Conservation (phyloP, 2,888 invertebrate species). For the Drosophila neotestacea region DNA sequence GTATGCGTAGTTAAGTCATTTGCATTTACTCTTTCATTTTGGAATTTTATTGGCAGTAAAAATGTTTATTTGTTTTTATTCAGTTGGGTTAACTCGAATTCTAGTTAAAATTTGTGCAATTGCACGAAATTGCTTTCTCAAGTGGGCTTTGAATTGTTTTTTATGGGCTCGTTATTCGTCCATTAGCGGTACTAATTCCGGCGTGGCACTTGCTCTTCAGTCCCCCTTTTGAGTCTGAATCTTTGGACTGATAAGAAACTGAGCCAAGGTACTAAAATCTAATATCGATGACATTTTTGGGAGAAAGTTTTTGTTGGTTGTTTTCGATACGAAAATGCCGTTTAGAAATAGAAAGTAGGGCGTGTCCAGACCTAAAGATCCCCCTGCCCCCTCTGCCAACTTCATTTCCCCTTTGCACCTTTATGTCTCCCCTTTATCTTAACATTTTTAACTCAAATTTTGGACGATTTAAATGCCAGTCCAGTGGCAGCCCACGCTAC, state of each 20-base stretch:
- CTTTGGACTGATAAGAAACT: constrained; percentile 60
- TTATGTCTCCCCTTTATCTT: background rate
- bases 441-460: constrained; percentile 33
- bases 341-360: constrained; percentile 78
- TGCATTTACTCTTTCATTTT: constrained; percentile 50
- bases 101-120: constrained; percentile 64
- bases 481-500: constrained; percentile 54
- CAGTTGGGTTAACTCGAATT: constrained; percentile 18
- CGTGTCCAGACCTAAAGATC: constrained; percentile 49
- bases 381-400: constrained; percentile 1
- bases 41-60: constrained; percentile 66
- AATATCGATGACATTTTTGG: constrained; percentile 72
- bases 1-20: constrained; percentile 35
- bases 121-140: constrained; percentile 59
- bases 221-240: background rate
- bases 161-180: constrained; percentile 52
- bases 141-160: constrained; percentile 30
- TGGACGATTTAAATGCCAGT: constrained; percentile 60
- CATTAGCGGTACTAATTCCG: constrained; percentile 60
- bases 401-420: background rate
- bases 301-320: constrained; percentile 65
- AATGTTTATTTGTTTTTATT: constrained; percentile 55
- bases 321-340: constrained; percentile 35
- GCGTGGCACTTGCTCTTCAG: constrained; percentile 36
- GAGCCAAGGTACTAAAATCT: constrained; percentile 39